Conservation (phyloP, 1,140 invertebrate species). For the Drosophila dunni region DNA sequence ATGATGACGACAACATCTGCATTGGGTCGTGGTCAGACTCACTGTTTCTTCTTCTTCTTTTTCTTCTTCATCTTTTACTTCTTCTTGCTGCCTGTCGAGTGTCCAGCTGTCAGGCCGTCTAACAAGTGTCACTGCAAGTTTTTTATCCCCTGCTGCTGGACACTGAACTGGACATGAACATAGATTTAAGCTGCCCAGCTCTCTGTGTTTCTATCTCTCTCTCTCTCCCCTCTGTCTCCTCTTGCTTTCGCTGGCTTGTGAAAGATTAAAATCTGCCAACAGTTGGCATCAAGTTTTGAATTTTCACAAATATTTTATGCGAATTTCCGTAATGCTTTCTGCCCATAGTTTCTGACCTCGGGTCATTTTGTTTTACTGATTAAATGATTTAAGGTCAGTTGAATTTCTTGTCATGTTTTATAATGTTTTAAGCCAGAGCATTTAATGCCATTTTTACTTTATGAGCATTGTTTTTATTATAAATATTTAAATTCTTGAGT, state of each 20-base stretch:
- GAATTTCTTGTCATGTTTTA: conserved; percentile 54
- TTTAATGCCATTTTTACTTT: conserved; percentile 23
- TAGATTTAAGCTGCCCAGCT: conserved; percentile 33
- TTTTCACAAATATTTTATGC: conserved; percentile 72
- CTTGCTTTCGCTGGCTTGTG: conserved; percentile 60
- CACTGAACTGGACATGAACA: conserved; percentile 57
- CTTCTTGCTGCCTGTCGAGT: conserved; percentile 19
- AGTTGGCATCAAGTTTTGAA: conserved; percentile 81
- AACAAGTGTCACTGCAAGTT: conserved; percentile 82
- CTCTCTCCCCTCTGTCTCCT: conserved; percentile 2
- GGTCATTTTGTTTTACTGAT: conserved; percentile 51
- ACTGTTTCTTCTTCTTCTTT: conserved; percentile 13
- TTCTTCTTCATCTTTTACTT: no score
- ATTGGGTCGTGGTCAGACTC: conserved; percentile 59
- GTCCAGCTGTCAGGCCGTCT: conserved; percentile 80
- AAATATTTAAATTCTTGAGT: conserved; percentile 3
- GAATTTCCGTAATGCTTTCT: conserved; percentile 32
- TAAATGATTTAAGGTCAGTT: conserved; percentile 81
- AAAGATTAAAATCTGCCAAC: conserved; percentile 83
- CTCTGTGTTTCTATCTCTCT: neutral
- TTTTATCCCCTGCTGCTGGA: conserved; percentile 52
- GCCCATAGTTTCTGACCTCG: conserved; percentile 27
- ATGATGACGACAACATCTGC: conserved; percentile 73
- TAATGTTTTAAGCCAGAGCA: conserved; percentile 59
- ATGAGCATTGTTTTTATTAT: neutral